A percentile compares a stretch with the other conserved stretches of the same genome.
Evolutionary conservation across 2,113 vertebrate genomes (phyloP).

Genomic region (Mesitornis unicolor): DNA sequence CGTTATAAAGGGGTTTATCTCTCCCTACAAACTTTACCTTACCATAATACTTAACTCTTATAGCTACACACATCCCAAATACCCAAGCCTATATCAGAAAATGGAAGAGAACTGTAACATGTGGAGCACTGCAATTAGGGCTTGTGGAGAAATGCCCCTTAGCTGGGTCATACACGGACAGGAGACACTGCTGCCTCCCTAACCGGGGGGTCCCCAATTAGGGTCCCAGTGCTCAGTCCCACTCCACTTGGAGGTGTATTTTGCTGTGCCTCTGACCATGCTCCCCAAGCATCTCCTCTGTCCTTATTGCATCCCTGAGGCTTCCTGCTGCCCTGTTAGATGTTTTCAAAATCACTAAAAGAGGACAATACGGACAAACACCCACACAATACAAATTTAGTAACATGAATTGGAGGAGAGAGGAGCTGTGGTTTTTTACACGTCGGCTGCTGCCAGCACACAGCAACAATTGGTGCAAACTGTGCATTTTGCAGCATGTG

Average conservation of each 20-base stretch:
- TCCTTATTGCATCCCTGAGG: too few species aligned
- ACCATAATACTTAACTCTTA: not conserved
- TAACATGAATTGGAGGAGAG: not conserved
- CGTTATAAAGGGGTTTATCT: not conserved
- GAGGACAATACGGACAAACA: not conserved
- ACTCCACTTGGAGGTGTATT: fast-evolving
- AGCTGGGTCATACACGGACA: not conserved
- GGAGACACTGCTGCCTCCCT: not conserved
- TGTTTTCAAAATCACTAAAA: not conserved
- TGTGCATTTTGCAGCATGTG: not conserved
- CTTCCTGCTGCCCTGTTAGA: not conserved
- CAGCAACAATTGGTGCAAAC: not conserved
- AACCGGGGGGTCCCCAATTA: not conserved
- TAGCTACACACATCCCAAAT: not conserved
- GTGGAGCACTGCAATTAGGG: not conserved
- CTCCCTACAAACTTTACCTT: not conserved
- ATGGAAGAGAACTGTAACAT: not conserved
- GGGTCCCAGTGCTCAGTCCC: not conserved
- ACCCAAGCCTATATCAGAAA: not conserved
- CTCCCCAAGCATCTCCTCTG: not conserved
- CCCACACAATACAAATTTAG: not conserved
- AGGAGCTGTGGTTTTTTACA: not conserved
- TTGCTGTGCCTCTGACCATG: not conserved
- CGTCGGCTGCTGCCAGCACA: not conserved
- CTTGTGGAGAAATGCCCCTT: not conserved